Base-by-base conservation (phyloP, 2,113 vertebrate genomes). In the Podilymbus podiceps region DNA sequence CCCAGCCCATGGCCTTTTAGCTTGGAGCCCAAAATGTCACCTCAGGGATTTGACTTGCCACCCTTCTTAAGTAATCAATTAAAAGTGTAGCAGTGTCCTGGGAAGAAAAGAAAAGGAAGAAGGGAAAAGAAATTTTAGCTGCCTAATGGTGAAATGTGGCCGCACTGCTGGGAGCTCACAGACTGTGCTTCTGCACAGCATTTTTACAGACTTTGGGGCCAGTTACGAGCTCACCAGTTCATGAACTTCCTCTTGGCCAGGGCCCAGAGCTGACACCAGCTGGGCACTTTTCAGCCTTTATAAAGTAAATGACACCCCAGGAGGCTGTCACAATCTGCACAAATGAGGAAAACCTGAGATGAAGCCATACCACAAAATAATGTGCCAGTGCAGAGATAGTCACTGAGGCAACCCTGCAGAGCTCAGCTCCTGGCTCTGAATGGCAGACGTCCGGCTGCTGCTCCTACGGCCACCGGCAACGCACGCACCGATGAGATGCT, bases 211-310 rank as follows among this genome's bases (percentile, higher is more conserved):
- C 76, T 83, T 76, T 88, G 78, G 47, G 89, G 60, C 47, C 44
- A 90, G 44, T 75, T 95, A 88, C 38, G 4, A 94, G 56, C 63
- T 90, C 55, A 44, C 63, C 27, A 4, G 69, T 95, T 94, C 93
- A 67, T 64, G 88, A 95, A 85, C 84, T 95, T 79, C 52, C 27
- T 73, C 53, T 91, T 81, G 90, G 72, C 89, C 80, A 18, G 30
- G 46, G 52, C 74, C 86, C 80, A 88, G 71, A 95, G 80, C 75
- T 94, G 85, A 88, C 69, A 92, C 87, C 85, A 95, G 78, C 90
- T 95, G 94, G 92, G 80, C 93, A 91, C 59, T 89, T 95, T 86
- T 96, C 38, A 59, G 55, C 72, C 90, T 90, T 94, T 94, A 80
- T 67, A 90, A 92, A 97, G 79, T 83, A 95, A 95, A 91, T 89